These are phyloP conservation scores for Ceratina australensis DNA, from an alignment of 1,140 invertebrate genomes.

Conservation along the genomic window DNA sequence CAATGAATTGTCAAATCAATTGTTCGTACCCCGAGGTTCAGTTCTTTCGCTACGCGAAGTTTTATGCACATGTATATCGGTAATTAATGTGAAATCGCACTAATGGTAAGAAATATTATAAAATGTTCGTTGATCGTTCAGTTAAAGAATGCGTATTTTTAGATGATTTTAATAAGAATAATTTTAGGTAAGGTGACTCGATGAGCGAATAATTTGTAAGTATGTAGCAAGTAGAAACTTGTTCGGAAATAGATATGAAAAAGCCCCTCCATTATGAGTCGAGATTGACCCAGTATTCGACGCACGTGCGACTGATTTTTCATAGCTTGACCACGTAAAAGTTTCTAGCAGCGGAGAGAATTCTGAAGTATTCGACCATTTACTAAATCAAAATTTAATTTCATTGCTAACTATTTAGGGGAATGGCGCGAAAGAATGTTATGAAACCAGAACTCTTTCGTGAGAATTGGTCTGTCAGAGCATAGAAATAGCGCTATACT, in stretches of 20 bases:
- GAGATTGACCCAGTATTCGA: background rate
- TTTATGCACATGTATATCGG: no score
- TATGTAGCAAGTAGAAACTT: background rate
- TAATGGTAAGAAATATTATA: no score
- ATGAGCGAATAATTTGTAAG: background rate
- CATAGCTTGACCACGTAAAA: background rate
- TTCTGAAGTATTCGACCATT: background rate
- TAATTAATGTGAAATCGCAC: no score
- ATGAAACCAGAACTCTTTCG: background rate
- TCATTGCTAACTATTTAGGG: no score
- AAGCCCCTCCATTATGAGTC: background rate
- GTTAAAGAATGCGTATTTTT: no score
- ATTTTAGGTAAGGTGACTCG: background rate
- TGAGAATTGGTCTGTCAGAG: background rate
- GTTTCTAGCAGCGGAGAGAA: background rate
- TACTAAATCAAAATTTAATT: background rate
- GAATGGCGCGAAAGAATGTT: no score
- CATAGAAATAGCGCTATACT: background rate
- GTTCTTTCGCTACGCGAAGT: no score
- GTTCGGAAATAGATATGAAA: background rate
- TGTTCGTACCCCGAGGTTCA: no score
- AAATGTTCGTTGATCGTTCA: no score
- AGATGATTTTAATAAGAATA: no score
- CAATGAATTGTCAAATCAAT: no score
- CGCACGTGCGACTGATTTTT: conserved; percentile 1